A percentile compares a stretch with the other conserved stretches of the same genome.
Conservation (phyloP, 2,888 invertebrate species). For the Eubasilissa splendida region DNA sequence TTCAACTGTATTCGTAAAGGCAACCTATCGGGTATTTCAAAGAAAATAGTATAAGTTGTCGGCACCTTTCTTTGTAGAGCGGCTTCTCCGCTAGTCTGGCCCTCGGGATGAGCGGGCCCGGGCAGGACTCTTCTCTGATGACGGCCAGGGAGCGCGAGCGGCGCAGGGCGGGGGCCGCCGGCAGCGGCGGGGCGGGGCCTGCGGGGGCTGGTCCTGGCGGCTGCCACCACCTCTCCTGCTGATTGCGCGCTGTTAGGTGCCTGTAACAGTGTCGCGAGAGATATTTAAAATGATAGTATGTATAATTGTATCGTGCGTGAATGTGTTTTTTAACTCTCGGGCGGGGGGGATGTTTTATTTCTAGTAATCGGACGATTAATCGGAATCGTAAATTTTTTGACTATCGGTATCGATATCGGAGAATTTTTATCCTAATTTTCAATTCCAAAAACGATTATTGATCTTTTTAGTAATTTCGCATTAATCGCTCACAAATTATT, state of each 20-base stretch:
- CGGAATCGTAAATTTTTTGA: too few relatives aligned
- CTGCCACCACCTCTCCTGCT: slow-evolving; percentile 56
- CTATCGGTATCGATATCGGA: too few relatives aligned
- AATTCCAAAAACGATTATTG: too few relatives aligned
- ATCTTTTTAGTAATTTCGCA: too few relatives aligned
- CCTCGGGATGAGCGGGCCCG: slow-evolving; percentile 85
- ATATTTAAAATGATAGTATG: too few relatives aligned
- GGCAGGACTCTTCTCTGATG: slow-evolving; percentile 84
- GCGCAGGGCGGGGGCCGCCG: slow-evolving; percentile 71
- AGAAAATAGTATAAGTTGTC: neutral
- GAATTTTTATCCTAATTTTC: too few relatives aligned
- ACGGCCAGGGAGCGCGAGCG: slow-evolving; percentile 83
- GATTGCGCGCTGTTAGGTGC: slow-evolving; percentile 54
- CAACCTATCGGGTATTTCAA: neutral
- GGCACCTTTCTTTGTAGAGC: slow-evolving; percentile 82
- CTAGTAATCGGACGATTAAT: too few relatives aligned
- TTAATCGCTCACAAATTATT: too few relatives aligned
- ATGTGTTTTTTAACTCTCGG: neutral
- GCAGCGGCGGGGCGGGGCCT: slow-evolving; percentile 29
- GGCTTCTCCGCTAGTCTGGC: slow-evolving; percentile 85
- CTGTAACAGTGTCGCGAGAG: slow-evolving; percentile 1
- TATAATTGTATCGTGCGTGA: neutral
- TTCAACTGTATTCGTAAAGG: neutral
- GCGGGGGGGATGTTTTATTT: too few relatives aligned
- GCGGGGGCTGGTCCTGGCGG: slow-evolving; percentile 51